phyloP scores from a whole-genome alignment of 2,113 vertebrate species.

The Motacilla alba region DNA sequence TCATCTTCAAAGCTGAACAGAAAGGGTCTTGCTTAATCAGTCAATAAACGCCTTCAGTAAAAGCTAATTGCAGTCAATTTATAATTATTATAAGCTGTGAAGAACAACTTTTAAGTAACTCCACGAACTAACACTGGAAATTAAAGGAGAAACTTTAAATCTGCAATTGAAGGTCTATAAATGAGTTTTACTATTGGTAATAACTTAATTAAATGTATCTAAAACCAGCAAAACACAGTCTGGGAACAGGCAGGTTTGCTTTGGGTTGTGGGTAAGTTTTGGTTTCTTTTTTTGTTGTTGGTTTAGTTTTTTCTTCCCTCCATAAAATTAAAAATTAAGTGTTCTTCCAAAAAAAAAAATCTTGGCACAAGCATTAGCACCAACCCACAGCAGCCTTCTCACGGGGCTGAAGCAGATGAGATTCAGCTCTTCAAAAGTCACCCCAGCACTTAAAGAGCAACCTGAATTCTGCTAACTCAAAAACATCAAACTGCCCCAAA shows the following conservation, averaged over 20 bases:
- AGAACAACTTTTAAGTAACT: not conserved
- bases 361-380: not conserved
- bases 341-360: not conserved
- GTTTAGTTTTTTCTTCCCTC: not conserved
- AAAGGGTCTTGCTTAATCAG: not conserved
- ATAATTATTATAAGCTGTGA: not conserved
- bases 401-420: rapidly evolving
- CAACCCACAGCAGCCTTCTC: not conserved
- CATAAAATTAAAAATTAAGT: not conserved
- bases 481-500: not conserved
- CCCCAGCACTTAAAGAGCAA: not conserved
- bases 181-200: not conserved
- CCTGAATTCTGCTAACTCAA: not conserved
- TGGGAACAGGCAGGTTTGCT: not conserved
- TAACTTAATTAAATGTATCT: not conserved
- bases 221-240: not conserved
- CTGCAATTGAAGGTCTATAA: not conserved
- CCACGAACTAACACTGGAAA: not conserved
- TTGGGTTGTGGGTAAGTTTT: not conserved
- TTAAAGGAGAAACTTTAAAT: not conserved
- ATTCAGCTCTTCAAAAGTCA: not conserved
- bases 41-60: not conserved
- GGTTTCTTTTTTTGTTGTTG: not conserved
- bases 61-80: not conserved
- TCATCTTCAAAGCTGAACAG: not conserved